Evolutionary conservation across 64 coral and sea anemone genomes (phyloP), one percentile per base, ranked within the genome.

Genomic region (Cladopsammia gracilis): DNA sequence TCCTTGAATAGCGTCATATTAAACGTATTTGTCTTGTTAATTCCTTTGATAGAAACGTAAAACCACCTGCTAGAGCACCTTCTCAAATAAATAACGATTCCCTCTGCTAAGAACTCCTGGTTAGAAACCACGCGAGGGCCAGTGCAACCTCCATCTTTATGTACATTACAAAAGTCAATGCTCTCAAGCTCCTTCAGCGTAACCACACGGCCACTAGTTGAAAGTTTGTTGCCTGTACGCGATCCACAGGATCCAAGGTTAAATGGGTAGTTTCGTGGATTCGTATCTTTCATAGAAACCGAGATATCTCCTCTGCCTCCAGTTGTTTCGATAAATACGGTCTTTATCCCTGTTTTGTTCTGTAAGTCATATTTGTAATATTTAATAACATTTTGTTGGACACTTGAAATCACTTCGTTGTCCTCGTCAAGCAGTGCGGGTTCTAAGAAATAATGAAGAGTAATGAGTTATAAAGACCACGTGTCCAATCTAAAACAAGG

Each of bases 301-400:
- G 53, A 58, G 23, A 79, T 34, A 15, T 34, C 22, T 7, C 52
- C 53, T 15, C 23, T 4, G 10, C 76, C 76, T 59, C 10, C 49
- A 10, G 54, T 42, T 79, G 76, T 59, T 42, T 79, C 52, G 4
- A 79, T 2, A 59, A 79, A 79, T 42, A 79, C 0, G 24, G 76
- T 79, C 14, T 79, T 79, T 26, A 79, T 79, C 12, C 76, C 54
- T 2, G 48, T 58, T 9, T 22, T 78, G 76, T 78, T 58, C 9
- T 25, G 14, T 58, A 78, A 58, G 52, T 78, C 76, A 12, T 78
- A 78, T 23, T 78, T 78, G 19, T 25, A 78, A 78, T 78, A 78
- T 23, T 58, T 79, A 10, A 79, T 23, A 34, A 53, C 7, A 26
- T 53, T 79, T 79, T 58, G 10, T 1, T 59, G 24, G 16, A 79